Evolutionary conservation across 2,888 invertebrate genomes (phyloP), one percentile per base, ranked within the genome.

Genomic region (Sminthurinus aureus): DNA sequence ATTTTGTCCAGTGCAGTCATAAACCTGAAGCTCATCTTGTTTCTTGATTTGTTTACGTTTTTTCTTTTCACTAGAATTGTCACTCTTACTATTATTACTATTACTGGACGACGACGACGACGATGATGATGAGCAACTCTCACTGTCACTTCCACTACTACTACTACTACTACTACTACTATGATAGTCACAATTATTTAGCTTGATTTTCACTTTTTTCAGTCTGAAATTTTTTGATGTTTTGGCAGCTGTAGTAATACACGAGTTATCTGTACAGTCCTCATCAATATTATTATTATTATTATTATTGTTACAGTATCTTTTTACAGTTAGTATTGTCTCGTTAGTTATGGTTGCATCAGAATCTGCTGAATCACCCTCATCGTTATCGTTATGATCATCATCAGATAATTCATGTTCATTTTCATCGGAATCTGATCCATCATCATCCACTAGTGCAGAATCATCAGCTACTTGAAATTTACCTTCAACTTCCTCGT

Each of bases 311-410:
- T 24, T 24, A 20, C 8, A 4, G 12, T 20, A 22, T 22, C 69
- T 20, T 24, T 24, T 69, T 20, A 4, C 12, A 24, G 11, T 69
- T 1, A 24, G 11, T 26, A 73, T 73, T 73, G 15, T 73, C 11
- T 87, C 87, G 74, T 86, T 87, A 66, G 87, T 87, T 73, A 87
- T 85, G 76, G 87, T 87, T 76, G 86, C 86, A 84, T 87, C 87
- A 38, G 87, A 87, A 73, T 86, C 86, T 58, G 86, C 85, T 75
- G 81, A 84, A n/a, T 22, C 22, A 58, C 24, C 66, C 6, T 64
- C 64, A 12, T n/a, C 26, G 51, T n/a, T 38, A 50, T 50, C 4
- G 8, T 18, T 4, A 1, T 52, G 52, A 77, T 22, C 38, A 15
- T 52, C 38, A 38, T 38, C 38, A 38, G 38, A 38, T 38, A 38